Conservation (phyloP, 1,140 invertebrate species). For the Rhyacophila brunnea region DNA sequence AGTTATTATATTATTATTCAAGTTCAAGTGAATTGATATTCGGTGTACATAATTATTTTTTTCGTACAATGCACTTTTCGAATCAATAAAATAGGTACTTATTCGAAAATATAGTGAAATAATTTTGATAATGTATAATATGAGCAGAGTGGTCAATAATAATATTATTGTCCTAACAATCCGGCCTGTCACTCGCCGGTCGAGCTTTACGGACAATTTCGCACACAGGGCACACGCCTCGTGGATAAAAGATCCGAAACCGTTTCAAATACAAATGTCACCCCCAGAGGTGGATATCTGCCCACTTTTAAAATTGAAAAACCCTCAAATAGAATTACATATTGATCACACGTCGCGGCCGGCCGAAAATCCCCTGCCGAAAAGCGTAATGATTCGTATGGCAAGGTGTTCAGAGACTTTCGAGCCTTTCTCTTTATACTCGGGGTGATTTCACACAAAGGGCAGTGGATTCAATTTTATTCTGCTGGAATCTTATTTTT, state of each 20-base stretch:
- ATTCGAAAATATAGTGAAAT: too few relatives aligned
- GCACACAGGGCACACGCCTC: background rate
- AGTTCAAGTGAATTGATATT: too few relatives aligned
- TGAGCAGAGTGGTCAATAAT: too few relatives aligned
- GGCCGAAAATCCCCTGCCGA: background rate
- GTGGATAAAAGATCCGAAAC: constrained; percentile 22
- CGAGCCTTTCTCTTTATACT: constrained; percentile 25
- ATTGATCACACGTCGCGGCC: constrained; percentile 29
- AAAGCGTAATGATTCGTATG: background rate
- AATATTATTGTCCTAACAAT: too few relatives aligned
- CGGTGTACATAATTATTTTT: too few relatives aligned
- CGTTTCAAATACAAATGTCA: constrained; percentile 33
- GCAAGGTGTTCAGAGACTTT: constrained; percentile 17
- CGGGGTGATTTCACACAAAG: constrained; percentile 27
- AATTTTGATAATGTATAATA: too few relatives aligned
- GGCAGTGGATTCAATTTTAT: constrained; percentile 28
- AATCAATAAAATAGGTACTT: too few relatives aligned
- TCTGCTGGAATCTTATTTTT: constrained; percentile 30
- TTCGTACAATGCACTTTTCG: too few relatives aligned
- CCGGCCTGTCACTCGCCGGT: background rate
- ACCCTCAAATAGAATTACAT: constrained; percentile 33
- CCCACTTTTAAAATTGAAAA: constrained; percentile 37
- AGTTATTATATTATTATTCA: too few relatives aligned
- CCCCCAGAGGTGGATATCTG: constrained; percentile 30
- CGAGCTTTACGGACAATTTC: background rate